These are phyloP conservation scores for Euclidia mi DNA, from an alignment of 2,888 invertebrate species.

Conservation along the genomic window DNA sequence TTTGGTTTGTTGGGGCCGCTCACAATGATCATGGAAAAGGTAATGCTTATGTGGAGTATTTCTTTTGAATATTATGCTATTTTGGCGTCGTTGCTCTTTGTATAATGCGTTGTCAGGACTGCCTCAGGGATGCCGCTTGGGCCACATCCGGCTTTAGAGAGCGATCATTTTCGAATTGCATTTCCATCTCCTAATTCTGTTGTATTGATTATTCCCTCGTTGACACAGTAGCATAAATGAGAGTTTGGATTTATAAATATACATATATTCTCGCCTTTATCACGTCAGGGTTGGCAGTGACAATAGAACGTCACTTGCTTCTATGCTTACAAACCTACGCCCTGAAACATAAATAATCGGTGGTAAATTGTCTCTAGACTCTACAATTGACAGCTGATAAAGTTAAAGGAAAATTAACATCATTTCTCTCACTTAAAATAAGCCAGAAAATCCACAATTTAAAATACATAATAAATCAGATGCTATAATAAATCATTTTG, in stretches of 20 bases:
- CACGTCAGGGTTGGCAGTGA: too few relatives aligned
- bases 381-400: too few relatives aligned
- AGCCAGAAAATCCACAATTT: not conserved
- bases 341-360: too few relatives aligned
- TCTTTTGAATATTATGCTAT: slow-evolving; percentile 43
- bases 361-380: too few relatives aligned
- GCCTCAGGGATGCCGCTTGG: not conserved
- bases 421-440: not conserved
- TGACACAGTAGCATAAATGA: too few relatives aligned
- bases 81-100: slow-evolving; percentile 26
- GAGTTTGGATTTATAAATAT: too few relatives aligned
- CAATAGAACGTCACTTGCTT: too few relatives aligned
- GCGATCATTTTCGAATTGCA: not conserved
- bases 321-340: too few relatives aligned
- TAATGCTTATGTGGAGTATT: slow-evolving; percentile 44
- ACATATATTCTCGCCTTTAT: too few relatives aligned
- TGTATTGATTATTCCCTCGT: too few relatives aligned
- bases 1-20: slow-evolving; percentile 33
- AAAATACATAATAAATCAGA: slow-evolving; percentile 16
- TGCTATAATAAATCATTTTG: slow-evolving; percentile 36
- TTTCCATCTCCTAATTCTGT: too few relatives aligned
- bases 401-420: not conserved
- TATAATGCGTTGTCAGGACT: slow-evolving; percentile 22
- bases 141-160: not conserved
- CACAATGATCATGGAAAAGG: slow-evolving; percentile 38